Base-by-base conservation (phyloP, 2,113 vertebrate genomes). In the Parus major region DNA sequence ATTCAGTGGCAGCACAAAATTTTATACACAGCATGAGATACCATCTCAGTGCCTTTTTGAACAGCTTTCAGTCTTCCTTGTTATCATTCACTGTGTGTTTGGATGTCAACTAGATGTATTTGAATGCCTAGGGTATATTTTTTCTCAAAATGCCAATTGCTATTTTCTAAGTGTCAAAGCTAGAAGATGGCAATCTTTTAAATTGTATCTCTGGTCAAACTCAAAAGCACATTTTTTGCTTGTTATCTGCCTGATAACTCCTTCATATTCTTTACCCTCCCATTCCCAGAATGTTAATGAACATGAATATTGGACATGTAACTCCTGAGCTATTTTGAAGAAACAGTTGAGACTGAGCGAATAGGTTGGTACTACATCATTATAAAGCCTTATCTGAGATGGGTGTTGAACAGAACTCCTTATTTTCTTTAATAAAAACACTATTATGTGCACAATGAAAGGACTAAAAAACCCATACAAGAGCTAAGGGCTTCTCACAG, bases 391-490 rank as follows among this genome's bases (percentile, higher is more conserved):
- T 66, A 55, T 10, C 64, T 70, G 35, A 52, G 33, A 15, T 7
- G 7, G 6, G 6, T 66, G 39, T 52, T 70, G 42, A 83, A 57
- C 8, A 70, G 17, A 73, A 52, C 10, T 31, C 41, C 6, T 35
- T 23, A 8, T 16, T 86, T 71, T 56, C 50, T 64, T 57, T 39
- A 29, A 56, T 33, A 56, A 80, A 71, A 64, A 24, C 42, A 41
- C 22, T 41, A 13, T 49, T 70, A 71, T 21, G 11, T 70, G 29
- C 29, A 91, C 18, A 46, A 66, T 29, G 63, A 75, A 91, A 59
- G 10, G 2, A 33, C 27, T 47, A 33, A 46, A 63, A 53, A 47
- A 4, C 0, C 1, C 21, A 33, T 36, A 16, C 2, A 36, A 72
- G 23, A 82, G 27, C 33, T 14, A 42, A 50, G 17, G 50, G 57